Evolutionary conservation across 2,113 vertebrate genomes (phyloP).

Genomic region (Nycticryphes semicollaris): DNA sequence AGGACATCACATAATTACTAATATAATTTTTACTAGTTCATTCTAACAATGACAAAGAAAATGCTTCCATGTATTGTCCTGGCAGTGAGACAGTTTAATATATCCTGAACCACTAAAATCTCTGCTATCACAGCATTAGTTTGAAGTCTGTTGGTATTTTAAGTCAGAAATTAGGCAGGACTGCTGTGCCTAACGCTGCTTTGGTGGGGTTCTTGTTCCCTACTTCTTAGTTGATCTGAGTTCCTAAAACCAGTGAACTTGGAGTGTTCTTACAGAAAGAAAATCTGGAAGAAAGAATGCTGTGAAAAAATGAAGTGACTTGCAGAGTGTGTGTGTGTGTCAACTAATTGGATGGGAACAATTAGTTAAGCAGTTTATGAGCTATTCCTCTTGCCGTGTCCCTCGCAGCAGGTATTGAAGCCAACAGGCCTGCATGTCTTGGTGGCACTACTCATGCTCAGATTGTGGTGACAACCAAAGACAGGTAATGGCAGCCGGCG

Average conservation of each 20-base stretch:
- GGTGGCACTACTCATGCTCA: not conserved
- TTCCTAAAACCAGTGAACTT: not conserved
- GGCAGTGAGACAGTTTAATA: not conserved
- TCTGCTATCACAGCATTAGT: not conserved
- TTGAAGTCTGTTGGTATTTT: not conserved
- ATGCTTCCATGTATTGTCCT: not conserved
- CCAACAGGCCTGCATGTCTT: not conserved
- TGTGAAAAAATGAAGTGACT: not conserved
- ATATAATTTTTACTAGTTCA: not conserved
- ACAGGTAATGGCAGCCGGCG: not conserved
- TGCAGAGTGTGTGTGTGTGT: not conserved
- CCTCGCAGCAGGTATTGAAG: not conserved
- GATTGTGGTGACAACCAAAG: not conserved
- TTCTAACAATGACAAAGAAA: not conserved
- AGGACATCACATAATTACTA: not conserved
- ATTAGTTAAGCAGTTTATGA: slow-evolving; percentile 27
- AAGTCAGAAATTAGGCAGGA: not conserved
- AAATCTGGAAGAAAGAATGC: not conserved
- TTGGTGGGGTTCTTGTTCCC: not conserved
- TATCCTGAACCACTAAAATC: not conserved
- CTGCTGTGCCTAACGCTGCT: not conserved
- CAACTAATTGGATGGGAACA: slow-evolving; percentile 38
- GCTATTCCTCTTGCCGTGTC: not conserved
- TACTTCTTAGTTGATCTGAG: not conserved
- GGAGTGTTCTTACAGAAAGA: not conserved